Evolutionary conservation across 2,797 vertebrate species (phyloP), one percentile per base, ranked within the genome.

Genomic region (Characodon lateralis): DNA sequence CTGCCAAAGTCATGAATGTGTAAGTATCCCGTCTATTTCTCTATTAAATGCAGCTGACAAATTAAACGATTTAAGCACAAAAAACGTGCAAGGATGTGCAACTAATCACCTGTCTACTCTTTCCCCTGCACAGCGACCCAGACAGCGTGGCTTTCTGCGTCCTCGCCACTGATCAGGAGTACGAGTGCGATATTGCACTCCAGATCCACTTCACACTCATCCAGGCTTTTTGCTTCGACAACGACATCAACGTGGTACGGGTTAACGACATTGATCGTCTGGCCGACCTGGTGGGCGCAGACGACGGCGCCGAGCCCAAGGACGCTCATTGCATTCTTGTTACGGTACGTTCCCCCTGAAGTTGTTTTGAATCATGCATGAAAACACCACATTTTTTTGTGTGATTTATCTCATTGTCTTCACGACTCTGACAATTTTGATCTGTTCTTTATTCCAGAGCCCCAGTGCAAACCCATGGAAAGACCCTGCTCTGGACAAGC

Each of bases 201-300:
- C 98, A 99, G 93, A 99, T 99, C 83, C 98, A 99, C 92, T 99
- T 99, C 91, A 99, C 98, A 0, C 95, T 99, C 76, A 99, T 99
- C 84, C 98, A 99, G 89, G 97, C 98, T 0, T 99, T 99, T 90
- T 99, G 98, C 93, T 99, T 99, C 26, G 98, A 99, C 89, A 99
- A 99, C 65, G 97, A 97, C 92, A 98, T 99, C 59, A 98, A 99
- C 93, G 97, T 99, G 8, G 98, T 99, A 81, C 94, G 97, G 0
- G 97, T 99, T 59, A 97, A 95, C 20, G 97, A 99, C 71, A 96
- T 97, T 70, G 95, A 95, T 84, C 95, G 97, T 63, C 95, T 99
- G 80, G 97, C 96, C 0, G 94, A 95, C 46, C 96, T 99, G 75
- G 95, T 99, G 88, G 96, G 96, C 43, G 88, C 94, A 2, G 96